Evolutionary conservation across 2,888 invertebrate genomes (phyloP).

Genomic region (Drosophila buzzatii): DNA sequence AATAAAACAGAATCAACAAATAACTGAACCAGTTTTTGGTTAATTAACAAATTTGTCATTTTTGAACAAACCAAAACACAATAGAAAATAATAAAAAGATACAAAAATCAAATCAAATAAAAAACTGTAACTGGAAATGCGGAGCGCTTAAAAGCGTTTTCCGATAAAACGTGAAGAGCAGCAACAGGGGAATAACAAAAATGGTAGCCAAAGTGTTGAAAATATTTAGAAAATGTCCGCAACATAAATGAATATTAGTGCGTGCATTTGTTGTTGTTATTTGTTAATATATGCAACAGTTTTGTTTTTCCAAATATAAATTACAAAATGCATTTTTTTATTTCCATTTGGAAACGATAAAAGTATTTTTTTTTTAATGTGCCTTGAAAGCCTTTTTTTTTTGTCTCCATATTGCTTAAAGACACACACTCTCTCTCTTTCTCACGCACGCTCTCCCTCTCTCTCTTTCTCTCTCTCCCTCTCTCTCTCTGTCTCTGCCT

Average conservation of each 20-base stretch:
- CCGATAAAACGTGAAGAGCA: neutral
- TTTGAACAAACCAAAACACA: constrained; percentile 34
- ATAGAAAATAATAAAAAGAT: constrained; percentile 22
- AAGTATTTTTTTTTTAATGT: constrained; percentile 18
- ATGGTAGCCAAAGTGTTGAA: constrained; percentile 23
- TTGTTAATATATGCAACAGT: constrained; percentile 38
- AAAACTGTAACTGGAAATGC: constrained; percentile 21
- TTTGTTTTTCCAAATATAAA: constrained; percentile 49
- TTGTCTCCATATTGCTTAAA: constrained; percentile 10
- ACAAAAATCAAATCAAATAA: constrained; percentile 6
- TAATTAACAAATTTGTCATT: constrained; percentile 74
- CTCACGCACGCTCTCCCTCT: neutral
- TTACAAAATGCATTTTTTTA: constrained; percentile 55
- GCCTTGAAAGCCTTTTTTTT: constrained; percentile 19
- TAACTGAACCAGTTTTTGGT: constrained; percentile 66
- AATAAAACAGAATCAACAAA: constrained; percentile 19
- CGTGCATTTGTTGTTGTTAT: neutral
- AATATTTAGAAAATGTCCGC: constrained; percentile 26
- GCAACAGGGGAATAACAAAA: neutral
- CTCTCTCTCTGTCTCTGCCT: neutral
- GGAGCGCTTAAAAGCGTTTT: constrained; percentile 25
- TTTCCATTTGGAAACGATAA: constrained; percentile 57
- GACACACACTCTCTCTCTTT: neutral
- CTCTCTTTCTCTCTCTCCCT: neutral
- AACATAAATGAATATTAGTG: constrained; percentile 27